These are phyloP conservation scores for Hemicrepidius hirtus DNA, from an alignment of 2,888 invertebrate genomes.

Conservation along the genomic window DNA sequence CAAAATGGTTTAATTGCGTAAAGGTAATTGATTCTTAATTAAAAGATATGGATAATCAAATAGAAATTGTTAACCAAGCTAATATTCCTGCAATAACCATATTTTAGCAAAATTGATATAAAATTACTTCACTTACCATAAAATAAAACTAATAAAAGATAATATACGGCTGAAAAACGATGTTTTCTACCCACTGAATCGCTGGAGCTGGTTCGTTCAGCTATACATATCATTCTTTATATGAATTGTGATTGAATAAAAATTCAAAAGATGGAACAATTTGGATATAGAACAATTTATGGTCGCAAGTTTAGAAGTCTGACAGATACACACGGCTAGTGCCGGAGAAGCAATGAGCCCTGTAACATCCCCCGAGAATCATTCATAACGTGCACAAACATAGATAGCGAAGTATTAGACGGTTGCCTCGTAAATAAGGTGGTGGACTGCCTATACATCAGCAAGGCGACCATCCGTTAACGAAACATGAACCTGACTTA, in stretches of 20 bases:
- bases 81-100: no score
- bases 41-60: not conserved
- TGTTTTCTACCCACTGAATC: not conserved
- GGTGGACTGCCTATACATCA: slow-evolving; percentile 65
- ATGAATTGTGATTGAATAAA: slow-evolving; percentile 38
- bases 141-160: no score
- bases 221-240: slow-evolving; percentile 1
- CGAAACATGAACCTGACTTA: slow-evolving; percentile 58
- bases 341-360: slow-evolving; percentile 41
- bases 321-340: slow-evolving; percentile 37
- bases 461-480: slow-evolving; percentile 65
- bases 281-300: slow-evolving; percentile 40
- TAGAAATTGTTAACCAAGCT: not conserved
- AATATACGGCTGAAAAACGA: not conserved
- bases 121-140: no score
- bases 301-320: slow-evolving; percentile 38
- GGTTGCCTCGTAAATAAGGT: slow-evolving; percentile 67
- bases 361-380: slow-evolving; percentile 62
- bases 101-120: no score
- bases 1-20: no score
- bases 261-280: slow-evolving; percentile 36
- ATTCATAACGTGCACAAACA: slow-evolving; percentile 67
- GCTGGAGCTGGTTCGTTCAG: not conserved
- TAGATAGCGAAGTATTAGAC: slow-evolving; percentile 65
- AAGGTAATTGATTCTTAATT: no score